These are phyloP conservation scores for Plecturocebus donacophilus DNA, from an alignment of 2,113 vertebrate genomes.

Conservation along the genomic window DNA sequence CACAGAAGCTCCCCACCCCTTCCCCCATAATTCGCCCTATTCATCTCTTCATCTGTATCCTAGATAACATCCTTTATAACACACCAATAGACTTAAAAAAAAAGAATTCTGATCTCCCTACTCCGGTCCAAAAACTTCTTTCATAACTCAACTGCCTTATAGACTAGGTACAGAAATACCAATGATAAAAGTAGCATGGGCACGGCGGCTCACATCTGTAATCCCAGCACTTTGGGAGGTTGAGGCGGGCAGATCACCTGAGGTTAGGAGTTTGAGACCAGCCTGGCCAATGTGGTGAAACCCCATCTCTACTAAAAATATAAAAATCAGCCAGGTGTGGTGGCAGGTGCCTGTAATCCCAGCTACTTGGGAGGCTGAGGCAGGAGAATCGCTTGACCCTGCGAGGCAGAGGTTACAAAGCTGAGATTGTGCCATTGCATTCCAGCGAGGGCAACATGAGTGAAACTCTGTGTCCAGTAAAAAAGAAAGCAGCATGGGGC, in stretches of 20 bases:
- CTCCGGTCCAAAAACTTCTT: not conserved
- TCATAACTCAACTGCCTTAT: not conserved
- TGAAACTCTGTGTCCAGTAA: not conserved
- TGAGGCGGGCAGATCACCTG: not conserved
- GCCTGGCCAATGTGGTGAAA: not conserved
- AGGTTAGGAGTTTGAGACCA: not conserved
- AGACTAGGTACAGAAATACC: not conserved
- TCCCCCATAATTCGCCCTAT: too few species aligned
- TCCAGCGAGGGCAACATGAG: not conserved
- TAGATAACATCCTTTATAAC: too few species aligned
- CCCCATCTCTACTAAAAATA: not conserved
- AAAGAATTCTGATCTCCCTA: not conserved
- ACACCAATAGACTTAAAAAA: too few species aligned
- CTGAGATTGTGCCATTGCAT: not conserved
- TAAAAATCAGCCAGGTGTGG: not conserved
- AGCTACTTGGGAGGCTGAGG: not conserved
- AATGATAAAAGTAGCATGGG: not conserved
- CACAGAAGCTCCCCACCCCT: too few species aligned
- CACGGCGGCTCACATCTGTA: not conserved
- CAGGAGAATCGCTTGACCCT: too few species aligned
- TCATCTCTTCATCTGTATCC: too few species aligned
- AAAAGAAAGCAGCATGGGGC: not conserved
- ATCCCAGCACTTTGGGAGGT: not conserved
- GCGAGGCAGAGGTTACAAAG: too few species aligned
- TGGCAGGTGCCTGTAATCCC: not conserved